Base-by-base conservation (phyloP, 2,888 invertebrate genomes). In the Ochropacha duplaris region DNA sequence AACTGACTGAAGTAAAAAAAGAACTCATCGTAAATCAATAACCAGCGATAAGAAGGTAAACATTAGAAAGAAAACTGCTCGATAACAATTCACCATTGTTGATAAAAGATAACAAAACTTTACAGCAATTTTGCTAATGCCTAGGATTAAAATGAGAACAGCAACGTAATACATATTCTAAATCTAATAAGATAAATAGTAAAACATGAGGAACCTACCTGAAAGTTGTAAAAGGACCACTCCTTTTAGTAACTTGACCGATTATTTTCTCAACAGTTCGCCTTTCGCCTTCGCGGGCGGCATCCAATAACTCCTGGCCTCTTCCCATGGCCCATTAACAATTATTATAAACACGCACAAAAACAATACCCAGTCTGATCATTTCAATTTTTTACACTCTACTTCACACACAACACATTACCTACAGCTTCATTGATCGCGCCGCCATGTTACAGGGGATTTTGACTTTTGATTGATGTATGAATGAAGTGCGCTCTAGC, bases 251-350 rank as follows among this genome's bases (percentile, higher is more conserved):
- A 93, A 96, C 95, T 91, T 97, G 97, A 76, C 95, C 95, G 78
- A 98, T 94, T 83, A 98, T 96, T 94, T 98, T 98, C 90, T 98
- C 98, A 71, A 98, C 97, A 77, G 96, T 95, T 73, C 95, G 94
- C 79, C 96, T 95, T 91, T 98, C 97, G 84, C 98, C 99, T 93
- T 96, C 97, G 80, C 98, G 95, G 73, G 98, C 98, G 76, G 98
- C 99, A 87, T 99, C 98, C 88, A 99, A 94, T 90, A 99, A 95
- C 93, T 99, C 98, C 92, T 98, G 98, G 92, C 99, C 98, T 93
- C 98, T 98, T 87, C 98, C 98, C 98, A 99, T 99, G 86, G 87
- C 90, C 92, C 90, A 89, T 90, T 14, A 44, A 19, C 81, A 86
- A 85, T 79, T 71, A 66, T 74, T 31, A 79, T 71, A 78, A 82